Evolutionary conservation across 2,113 vertebrate genomes (phyloP).

Genomic region (Aspiorhynchus laticeps): DNA sequence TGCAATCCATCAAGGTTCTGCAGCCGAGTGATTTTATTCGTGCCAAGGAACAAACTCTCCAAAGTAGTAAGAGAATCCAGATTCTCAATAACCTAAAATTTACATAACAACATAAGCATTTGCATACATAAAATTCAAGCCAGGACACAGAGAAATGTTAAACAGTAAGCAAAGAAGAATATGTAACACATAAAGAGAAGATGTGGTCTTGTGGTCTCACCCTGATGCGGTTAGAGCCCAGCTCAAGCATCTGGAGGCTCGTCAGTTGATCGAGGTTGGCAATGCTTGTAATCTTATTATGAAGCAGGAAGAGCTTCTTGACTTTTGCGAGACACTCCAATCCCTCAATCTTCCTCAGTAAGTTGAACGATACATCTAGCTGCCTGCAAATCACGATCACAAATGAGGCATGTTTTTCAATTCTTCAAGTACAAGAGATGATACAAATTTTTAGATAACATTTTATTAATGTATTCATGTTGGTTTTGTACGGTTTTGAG

Average conservation of each 20-base stretch:
- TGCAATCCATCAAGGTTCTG: slow-evolving; percentile 93
- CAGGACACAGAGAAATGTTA: not conserved
- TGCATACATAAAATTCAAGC: not conserved
- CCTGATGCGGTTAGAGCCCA: slow-evolving; percentile 97
- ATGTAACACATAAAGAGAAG: not conserved
- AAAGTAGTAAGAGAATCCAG: slow-evolving; percentile 84
- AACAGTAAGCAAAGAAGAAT: not conserved
- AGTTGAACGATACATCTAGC: slow-evolving; percentile 94
- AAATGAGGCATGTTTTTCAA: not conserved
- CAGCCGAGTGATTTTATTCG: slow-evolving; percentile 97
- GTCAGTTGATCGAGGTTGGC: slow-evolving; percentile 84
- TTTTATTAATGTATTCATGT: not conserved
- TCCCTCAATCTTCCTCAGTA: slow-evolving; percentile 91
- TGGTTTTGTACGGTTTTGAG: not conserved
- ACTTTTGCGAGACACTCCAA: slow-evolving; percentile 84
- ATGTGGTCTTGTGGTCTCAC: slow-evolving; percentile 71
- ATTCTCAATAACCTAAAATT: slow-evolving; percentile 88
- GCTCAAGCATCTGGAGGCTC: slow-evolving; percentile 89
- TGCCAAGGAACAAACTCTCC: slow-evolving; percentile 94
- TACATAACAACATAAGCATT: not conserved
- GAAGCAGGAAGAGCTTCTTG: slow-evolving; percentile 95
- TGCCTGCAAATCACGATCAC: slow-evolving; percentile 72
- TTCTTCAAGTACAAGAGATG: not conserved
- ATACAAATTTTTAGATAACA: not conserved
- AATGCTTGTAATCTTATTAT: slow-evolving; percentile 93